Evolutionary conservation across 2,797 vertebrate genomes (phyloP).

Genomic region (Galagoides demidoff): DNA sequence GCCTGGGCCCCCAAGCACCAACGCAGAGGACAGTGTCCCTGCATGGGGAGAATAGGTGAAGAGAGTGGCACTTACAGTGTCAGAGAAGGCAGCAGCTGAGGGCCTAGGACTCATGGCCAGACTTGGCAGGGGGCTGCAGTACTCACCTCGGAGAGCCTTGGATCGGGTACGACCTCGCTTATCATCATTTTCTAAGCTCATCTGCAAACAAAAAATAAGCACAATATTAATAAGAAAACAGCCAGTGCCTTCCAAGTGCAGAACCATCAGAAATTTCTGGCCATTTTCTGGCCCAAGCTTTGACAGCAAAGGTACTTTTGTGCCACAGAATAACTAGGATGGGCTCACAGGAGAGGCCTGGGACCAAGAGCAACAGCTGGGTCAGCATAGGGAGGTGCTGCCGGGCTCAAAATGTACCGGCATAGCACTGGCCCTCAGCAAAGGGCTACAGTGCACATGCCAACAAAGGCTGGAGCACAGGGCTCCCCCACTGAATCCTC

Average conservation of each 20-base stretch:
- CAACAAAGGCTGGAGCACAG: not conserved
- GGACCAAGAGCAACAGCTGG: not conserved
- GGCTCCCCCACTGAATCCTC: not conserved
- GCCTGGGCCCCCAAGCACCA: not conserved
- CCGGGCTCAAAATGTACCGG: fast-evolving
- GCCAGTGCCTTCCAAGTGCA: not conserved
- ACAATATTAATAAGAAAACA: not conserved
- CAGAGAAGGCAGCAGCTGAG: not conserved
- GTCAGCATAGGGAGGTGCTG: not conserved
- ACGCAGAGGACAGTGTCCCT: not conserved
- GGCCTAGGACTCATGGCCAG: not conserved
- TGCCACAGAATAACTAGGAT: not conserved
- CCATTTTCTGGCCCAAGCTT: not conserved
- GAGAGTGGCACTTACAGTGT: fast-evolving
- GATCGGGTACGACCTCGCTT: slow-evolving; percentile 95
- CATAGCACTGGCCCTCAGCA: not conserved
- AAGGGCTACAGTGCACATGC: not conserved
- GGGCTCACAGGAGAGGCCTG: not conserved
- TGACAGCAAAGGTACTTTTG: too few species aligned
- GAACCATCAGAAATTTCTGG: not conserved
- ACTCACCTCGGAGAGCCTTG: slow-evolving; percentile 96
- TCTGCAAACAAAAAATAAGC: slow-evolving; percentile 88
- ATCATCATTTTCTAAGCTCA: slow-evolving; percentile 96
- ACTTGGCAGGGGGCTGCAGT: not conserved
- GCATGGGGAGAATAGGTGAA: fast-evolving